Evolutionary conservation across 2,113 vertebrate genomes (phyloP), one percentile per base, ranked within the genome.

Genomic region (Corydoras maculifer): DNA sequence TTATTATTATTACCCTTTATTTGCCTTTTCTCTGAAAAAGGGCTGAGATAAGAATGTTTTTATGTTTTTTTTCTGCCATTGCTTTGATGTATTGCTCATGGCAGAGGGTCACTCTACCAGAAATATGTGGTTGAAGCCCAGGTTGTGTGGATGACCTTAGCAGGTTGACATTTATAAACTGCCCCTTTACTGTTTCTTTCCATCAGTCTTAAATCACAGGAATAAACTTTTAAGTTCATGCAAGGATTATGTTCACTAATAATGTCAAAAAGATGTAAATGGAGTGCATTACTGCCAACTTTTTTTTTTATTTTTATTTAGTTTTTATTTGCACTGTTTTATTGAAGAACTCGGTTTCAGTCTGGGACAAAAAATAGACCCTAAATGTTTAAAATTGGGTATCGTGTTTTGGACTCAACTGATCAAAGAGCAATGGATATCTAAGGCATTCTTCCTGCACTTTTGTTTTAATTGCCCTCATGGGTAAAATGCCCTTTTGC

Each of bases 11-110:
- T 18, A 68, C 72, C 61, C 58, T 81, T 69, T 51, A 69, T 77
- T 43, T 66, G 75, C 79, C 73, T 79, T 83, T 83, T 83, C 63
- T 62, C 13, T 48, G 49, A 73, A 82, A 85, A 82, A 81, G 70
- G 81, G 82, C 82, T 78, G 70, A 83, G 82, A 61, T 43, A 82
- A 76, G 82, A 84, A 83, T 73, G 78, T 82, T 84, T 75, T 86
- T 43, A 76, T 83, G 79, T 75, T 74, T 79, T 71, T 79, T 72
- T 84, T 84, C 75, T 79, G 69, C 75, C 73, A 75, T 80, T 75
- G 75, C 78, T 76, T 81, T 35, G 50, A 65, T 78, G 58, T 49
- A 8, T 32, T 70, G 61, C 51, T 65, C 7, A 69, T 32, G 55
- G 62, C 78, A 50, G 15, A 31, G 29, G 59, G 62, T 70, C 69